These are phyloP conservation scores for Lacanobia oleracea DNA, from an alignment of 2,888 invertebrate genomes.

Conservation along the genomic window DNA sequence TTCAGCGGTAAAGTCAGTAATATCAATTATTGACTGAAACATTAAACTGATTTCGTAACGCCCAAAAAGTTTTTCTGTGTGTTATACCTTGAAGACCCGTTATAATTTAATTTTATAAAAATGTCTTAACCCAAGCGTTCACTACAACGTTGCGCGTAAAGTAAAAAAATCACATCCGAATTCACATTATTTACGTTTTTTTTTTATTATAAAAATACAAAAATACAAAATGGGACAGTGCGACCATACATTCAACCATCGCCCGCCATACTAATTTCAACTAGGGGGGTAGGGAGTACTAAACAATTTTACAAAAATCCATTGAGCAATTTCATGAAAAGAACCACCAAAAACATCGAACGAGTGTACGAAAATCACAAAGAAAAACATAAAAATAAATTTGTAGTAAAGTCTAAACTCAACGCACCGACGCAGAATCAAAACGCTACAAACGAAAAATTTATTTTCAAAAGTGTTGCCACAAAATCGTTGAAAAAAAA, in stretches of 20 bases:
- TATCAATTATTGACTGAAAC: constrained; percentile 6
- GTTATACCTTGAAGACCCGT: constrained; percentile 73
- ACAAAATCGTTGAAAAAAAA: constrained; percentile 69
- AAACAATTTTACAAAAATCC: constrained; percentile 81
- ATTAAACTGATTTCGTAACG: constrained; percentile 27
- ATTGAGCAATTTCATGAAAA: constrained; percentile 88
- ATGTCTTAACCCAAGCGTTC: constrained; percentile 73
- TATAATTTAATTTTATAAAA: constrained; percentile 62
- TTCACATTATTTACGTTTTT: constrained; percentile 86
- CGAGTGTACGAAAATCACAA: constrained; percentile 74
- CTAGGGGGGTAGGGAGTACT: constrained; percentile 85
- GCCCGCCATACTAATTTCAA: constrained; percentile 79
- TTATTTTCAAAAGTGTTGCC: constrained; percentile 74
- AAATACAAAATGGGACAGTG: constrained; percentile 91
- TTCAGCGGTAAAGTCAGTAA: constrained; percentile 1
- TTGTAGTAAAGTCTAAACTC: constrained; percentile 66
- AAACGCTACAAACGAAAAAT: constrained; percentile 71
- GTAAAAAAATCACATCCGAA: constrained; percentile 87
- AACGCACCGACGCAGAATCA: constrained; percentile 70
- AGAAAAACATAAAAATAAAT: constrained; percentile 69
- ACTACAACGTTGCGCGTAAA: constrained; percentile 86
- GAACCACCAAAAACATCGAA: constrained; percentile 77
- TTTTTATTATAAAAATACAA: constrained; percentile 90
- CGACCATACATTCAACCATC: constrained; percentile 85
- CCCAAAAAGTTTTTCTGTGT: constrained; percentile 36